Percentiles rank a stretch among this genome's conserved stretches.
These are phyloP conservation scores for Varecia variegata DNA, from an alignment of 2,797 vertebrate species.

Conservation along the genomic window DNA sequence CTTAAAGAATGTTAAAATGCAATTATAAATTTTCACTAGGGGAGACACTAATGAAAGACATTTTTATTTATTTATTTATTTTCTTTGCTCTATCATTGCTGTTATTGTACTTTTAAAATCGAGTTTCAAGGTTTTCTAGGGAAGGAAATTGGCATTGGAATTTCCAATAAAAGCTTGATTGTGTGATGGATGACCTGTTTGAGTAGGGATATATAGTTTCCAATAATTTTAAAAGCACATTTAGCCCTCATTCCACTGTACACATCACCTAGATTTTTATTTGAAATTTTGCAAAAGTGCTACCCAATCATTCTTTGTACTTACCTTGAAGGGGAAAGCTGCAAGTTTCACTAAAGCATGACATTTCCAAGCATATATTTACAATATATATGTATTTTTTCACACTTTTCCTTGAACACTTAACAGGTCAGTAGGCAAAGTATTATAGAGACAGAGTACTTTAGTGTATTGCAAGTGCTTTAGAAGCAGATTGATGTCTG, in stretches of 20 bases:
- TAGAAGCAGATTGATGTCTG: conserved; percentile 17
- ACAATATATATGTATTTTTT: neutral
- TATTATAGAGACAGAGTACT: conserved; percentile 1
- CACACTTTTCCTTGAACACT: conserved; percentile 54
- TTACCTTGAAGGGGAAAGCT: conserved; percentile 81
- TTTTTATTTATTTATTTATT: neutral
- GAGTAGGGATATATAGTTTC: conserved; percentile 57
- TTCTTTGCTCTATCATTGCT: neutral
- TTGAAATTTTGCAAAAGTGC: conserved; percentile 77
- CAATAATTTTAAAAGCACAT: conserved; percentile 78
- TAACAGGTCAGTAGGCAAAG: conserved; percentile 64
- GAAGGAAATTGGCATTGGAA: conserved; percentile 35
- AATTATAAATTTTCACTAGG: conserved; percentile 41
- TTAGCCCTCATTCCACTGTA: conserved; percentile 77
- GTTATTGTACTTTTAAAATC: conserved; percentile 30
- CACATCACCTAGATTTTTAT: conserved; percentile 72
- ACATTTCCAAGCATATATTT: conserved; percentile 74
- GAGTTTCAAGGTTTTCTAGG: conserved; percentile 44
- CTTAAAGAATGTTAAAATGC: neutral
- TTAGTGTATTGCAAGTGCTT: neutral
- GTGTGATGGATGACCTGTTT: conserved; percentile 56
- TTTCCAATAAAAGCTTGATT: conserved; percentile 63
- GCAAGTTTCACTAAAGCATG: conserved; percentile 81
- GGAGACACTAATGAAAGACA: neutral
- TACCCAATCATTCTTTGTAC: conserved; percentile 77